Conservation (phyloP, 2,888 invertebrate species). For the Thecocarcelia acutangulata region DNA sequence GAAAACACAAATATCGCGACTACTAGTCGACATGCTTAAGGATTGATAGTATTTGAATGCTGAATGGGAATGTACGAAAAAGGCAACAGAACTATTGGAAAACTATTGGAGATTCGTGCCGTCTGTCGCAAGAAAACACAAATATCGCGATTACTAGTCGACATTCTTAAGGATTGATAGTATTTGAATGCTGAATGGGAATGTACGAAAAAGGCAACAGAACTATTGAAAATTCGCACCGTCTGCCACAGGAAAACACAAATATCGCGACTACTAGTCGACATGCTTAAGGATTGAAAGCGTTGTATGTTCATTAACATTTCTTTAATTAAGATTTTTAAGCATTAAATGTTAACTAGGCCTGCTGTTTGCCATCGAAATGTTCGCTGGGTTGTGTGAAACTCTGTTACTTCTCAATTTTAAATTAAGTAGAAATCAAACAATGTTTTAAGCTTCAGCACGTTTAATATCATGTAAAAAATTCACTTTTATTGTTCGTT, state of each 20-base stretch:
- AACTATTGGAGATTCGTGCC: not conserved
- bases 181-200: not conserved
- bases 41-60: no score
- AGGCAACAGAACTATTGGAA: not conserved
- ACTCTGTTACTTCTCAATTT: slow-evolving; percentile 3
- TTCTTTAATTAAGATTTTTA: no score
- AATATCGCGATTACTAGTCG: no score
- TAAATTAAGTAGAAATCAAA: slow-evolving; percentile 62
- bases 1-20: no score
- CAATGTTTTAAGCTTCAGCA: slow-evolving; percentile 53
- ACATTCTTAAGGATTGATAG: no score
- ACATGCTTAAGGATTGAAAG: not conserved
- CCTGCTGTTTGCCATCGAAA: not conserved
- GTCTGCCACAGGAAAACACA: not conserved
- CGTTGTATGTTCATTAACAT: not conserved
- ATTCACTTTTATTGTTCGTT: slow-evolving; percentile 3
- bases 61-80: no score
- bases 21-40: no score
- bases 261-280: no score
- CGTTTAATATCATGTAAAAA: slow-evolving; percentile 43
- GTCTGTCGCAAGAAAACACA: not conserved
- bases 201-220: no score
- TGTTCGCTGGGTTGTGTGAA: not conserved
- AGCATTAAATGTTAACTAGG: no score
- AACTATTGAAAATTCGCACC: no score